Conservation (phyloP, 2,113 vertebrate genomes). For the Ivindomyrus marchei region DNA sequence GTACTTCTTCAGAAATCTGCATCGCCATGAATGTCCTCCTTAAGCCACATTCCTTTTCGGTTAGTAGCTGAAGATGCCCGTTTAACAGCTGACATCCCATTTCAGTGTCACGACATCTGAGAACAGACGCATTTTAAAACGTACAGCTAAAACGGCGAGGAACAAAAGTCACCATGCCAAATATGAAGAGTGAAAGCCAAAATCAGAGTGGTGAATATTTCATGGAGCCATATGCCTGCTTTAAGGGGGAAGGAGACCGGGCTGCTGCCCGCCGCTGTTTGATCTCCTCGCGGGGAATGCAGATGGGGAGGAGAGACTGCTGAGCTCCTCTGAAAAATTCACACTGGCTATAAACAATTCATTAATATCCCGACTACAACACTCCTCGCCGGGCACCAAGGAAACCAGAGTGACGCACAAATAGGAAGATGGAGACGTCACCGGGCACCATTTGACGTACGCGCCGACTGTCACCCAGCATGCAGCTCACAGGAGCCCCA, state of each 20-base stretch:
- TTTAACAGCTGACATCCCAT: background rate
- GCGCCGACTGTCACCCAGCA: background rate
- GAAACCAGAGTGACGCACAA: background rate
- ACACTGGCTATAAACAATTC: constrained; percentile 27
- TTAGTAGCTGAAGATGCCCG: background rate
- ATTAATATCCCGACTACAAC: background rate
- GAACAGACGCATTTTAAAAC: background rate
- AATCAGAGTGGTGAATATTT: constrained; percentile 27
- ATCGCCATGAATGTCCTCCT: background rate
- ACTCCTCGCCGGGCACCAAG: background rate
- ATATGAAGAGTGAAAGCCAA: constrained; percentile 8
- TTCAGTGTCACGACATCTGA: background rate
- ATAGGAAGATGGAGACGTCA: background rate
- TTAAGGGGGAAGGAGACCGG: constrained; percentile 15
- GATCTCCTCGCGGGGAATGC: constrained; percentile 14
- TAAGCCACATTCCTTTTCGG: background rate
- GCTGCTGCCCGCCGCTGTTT: constrained; percentile 16
- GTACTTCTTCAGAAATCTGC: background rate
- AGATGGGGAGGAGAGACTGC: background rate
- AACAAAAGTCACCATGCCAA: background rate
- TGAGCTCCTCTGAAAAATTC: constrained; percentile 18
- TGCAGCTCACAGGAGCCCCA: background rate
- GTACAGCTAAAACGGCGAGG: background rate
- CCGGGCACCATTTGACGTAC: background rate
- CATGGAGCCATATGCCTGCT: constrained; percentile 21